phyloP scores from a whole-genome alignment of 2,797 vertebrate species.

The Brachyrhaphis roseni region DNA sequence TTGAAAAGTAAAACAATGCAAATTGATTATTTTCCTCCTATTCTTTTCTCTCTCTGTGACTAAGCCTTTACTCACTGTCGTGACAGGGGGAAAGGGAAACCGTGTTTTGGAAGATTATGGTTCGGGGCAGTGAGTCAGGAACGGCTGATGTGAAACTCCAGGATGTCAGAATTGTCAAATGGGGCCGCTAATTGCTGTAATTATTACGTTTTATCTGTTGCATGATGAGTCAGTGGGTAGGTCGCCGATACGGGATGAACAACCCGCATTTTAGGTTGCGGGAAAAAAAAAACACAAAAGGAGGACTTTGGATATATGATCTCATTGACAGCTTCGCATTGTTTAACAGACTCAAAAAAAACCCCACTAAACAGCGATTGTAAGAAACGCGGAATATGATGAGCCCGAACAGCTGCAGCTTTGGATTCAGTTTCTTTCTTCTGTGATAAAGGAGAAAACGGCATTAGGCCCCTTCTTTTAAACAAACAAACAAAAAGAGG shows the following conservation, averaged over 20 bases:
- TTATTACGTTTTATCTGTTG: slow-evolving; percentile 81
- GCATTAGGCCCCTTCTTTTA: neutral
- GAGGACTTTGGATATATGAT: slow-evolving; percentile 18
- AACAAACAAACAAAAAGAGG: no score
- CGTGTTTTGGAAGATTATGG: slow-evolving; percentile 81
- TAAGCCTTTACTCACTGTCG: slow-evolving; percentile 60
- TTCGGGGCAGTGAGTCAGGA: slow-evolving; percentile 76
- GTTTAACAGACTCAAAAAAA: neutral
- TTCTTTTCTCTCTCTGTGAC: slow-evolving; percentile 43
- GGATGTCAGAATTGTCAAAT: slow-evolving; percentile 73
- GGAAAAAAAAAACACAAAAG: slow-evolving; percentile 30
- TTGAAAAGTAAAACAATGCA: slow-evolving; percentile 34
- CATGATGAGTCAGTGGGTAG: slow-evolving; percentile 72
- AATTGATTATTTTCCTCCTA: slow-evolving; percentile 34
- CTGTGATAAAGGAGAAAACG: neutral
- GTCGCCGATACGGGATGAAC: slow-evolving; percentile 58
- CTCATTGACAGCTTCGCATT: slow-evolving; percentile 8
- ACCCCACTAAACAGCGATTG: neutral
- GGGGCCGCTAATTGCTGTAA: slow-evolving; percentile 80
- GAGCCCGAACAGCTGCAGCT: slow-evolving; percentile 27
- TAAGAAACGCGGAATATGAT: neutral
- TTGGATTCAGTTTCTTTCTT: neutral
- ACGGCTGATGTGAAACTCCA: slow-evolving; percentile 72
- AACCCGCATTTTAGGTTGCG: slow-evolving; percentile 63
- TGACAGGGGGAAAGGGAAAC: slow-evolving; percentile 41